These are phyloP conservation scores for Antheraea yamamai DNA, from an alignment of 2,888 invertebrate genomes.

Conservation along the genomic window DNA sequence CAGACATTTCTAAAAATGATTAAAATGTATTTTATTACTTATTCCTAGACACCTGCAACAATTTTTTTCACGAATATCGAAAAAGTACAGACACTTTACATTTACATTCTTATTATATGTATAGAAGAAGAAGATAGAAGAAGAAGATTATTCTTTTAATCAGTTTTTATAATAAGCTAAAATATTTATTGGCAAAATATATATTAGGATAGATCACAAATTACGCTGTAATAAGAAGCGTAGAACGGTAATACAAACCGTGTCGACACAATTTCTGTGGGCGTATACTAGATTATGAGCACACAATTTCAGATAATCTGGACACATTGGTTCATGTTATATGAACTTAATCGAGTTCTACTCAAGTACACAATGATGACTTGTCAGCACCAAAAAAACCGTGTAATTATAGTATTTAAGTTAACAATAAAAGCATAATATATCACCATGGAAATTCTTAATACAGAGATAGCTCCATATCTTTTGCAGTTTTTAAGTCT, in stretches of 20 bases:
- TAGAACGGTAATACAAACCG: constrained; percentile 34
- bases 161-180: not conserved
- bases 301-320: constrained; percentile 38
- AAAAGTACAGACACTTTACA: no score
- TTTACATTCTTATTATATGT: no score
- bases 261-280: constrained; percentile 63
- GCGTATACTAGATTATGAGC: constrained; percentile 56
- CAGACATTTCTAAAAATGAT: no score
- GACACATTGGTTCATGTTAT: constrained; percentile 21
- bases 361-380: not conserved
- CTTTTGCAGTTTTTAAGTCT: not conserved
- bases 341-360: not conserved
- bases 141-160: not conserved
- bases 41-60: no score
- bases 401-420: no score
- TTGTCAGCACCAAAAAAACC: not conserved
- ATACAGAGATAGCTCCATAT: not conserved
- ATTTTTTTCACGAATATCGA: no score
- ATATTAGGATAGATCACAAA: constrained; percentile 40
- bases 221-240: constrained; percentile 40
- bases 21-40: no score
- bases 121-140: no score
- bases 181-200: not conserved
- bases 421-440: not conserved
- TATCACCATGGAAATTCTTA: not conserved